Percentiles rank a stretch among this genome's conserved stretches.
Evolutionary conservation across 2,113 vertebrate species (phyloP).

Genomic region (Sminthopsis crassicaudata): DNA sequence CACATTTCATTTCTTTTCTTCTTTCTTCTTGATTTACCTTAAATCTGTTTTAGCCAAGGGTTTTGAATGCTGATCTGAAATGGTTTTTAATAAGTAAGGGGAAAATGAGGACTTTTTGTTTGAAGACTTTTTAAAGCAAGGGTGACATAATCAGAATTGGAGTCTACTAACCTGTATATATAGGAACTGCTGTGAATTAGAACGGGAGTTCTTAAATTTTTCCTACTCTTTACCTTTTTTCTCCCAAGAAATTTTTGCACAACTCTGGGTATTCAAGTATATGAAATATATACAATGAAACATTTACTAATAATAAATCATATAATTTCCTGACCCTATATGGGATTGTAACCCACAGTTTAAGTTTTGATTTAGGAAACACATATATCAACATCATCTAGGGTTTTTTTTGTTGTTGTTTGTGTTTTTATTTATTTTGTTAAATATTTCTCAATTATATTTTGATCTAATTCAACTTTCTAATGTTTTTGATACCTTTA

Average conservation of each 20-base stretch:
- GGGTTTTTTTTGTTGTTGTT: too few relatives aligned
- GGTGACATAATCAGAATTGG: neutral
- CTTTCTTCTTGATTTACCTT: neutral
- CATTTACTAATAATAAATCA: too few relatives aligned
- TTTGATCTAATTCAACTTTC: neutral
- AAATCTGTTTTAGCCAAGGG: neutral
- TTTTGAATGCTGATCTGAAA: neutral
- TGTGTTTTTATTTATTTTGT: neutral
- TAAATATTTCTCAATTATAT: neutral
- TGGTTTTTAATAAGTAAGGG: neutral
- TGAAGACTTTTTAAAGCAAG: neutral
- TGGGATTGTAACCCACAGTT: too few relatives aligned
- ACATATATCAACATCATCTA: neutral
- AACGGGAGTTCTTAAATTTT: neutral
- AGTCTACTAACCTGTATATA: neutral
- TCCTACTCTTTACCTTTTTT: too few relatives aligned
- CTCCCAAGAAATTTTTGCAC: too few relatives aligned
- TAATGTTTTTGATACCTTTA: neutral
- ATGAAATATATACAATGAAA: too few relatives aligned
- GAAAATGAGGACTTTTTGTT: neutral
- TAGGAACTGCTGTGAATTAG: neutral
- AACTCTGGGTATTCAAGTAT: too few relatives aligned
- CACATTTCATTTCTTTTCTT: neutral
- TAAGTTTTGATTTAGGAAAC: neutral
- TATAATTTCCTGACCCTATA: too few relatives aligned